Conservation (phyloP, 1,140 invertebrate genomes). For the Phthorimaea operculella region DNA sequence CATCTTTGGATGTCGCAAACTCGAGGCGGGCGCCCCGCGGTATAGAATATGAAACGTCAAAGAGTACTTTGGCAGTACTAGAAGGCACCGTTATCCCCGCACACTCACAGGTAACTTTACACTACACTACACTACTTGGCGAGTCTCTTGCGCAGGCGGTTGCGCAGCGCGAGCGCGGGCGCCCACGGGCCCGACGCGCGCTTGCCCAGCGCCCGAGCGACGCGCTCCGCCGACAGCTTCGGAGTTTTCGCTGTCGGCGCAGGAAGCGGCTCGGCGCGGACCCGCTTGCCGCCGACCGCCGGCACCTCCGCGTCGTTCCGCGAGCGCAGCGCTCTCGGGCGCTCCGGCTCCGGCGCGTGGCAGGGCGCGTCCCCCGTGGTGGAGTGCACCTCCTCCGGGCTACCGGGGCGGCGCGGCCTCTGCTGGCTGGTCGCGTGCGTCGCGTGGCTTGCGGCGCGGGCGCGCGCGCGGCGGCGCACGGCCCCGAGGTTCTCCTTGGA, state of each 20-base stretch:
- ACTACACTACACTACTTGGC: slow-evolving; percentile 38
- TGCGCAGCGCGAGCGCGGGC: slow-evolving; percentile 45
- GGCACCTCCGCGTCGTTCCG: slow-evolving; percentile 18
- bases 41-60: slow-evolving; percentile 33
- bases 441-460: slow-evolving; percentile 10
- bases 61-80: slow-evolving; percentile 48
- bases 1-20: slow-evolving; percentile 51
- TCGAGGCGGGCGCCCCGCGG: slow-evolving; percentile 15
- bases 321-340: slow-evolving; percentile 11
- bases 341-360: slow-evolving; percentile 27
- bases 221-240: slow-evolving; percentile 15
- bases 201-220: slow-evolving; percentile 29
- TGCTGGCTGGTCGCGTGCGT: background rate
- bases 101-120: slow-evolving; percentile 28
- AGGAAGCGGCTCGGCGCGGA: slow-evolving; percentile 1
- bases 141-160: slow-evolving; percentile 46
- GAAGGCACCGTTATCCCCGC: slow-evolving; percentile 42
- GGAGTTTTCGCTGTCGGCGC: slow-evolving; percentile 1
- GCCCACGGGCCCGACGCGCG: slow-evolving; percentile 44
- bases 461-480: slow-evolving; percentile 21
- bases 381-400: slow-evolving; percentile 29
- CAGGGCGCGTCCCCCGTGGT: slow-evolving; percentile 22
- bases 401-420: slow-evolving; percentile 15
- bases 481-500: slow-evolving; percentile 44
- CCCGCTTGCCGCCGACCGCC: slow-evolving; percentile 1